Evolutionary conservation across 2,113 vertebrate genomes (phyloP), one percentile per base, ranked within the genome.

Genomic region (Noturus placidus): DNA sequence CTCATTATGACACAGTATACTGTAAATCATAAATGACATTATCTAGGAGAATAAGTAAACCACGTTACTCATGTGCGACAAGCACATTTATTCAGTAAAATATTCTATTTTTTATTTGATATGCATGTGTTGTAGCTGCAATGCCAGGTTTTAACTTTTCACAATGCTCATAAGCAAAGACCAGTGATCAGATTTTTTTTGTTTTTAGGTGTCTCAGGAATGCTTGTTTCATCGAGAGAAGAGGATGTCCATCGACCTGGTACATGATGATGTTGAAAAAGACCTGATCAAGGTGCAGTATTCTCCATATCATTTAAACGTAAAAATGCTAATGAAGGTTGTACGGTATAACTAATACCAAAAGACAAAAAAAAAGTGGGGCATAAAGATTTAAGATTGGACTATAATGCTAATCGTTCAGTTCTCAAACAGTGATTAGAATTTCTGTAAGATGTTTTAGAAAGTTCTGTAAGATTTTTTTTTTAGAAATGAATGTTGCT

Each of bases 221-320:
- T 99, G 97, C 91, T 91, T 99, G 61, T 97, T 97, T 92, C 96
- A 99, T 85, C 94, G 97, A 88, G 98, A 99, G 94, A 98, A 97
- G 93, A 95, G 98, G 89, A 97, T 98, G 95, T 96, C 96, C 77
- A 98, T 98, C 0, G 97, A 99, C 90, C 93, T 99, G 38, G 98
- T 99, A 4, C 96, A 96, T 0, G 97, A 99, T 0, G 94, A 95
- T 0, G 97, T 96, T 9, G 98, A 99, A 91, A 96, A 94, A 86
- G 94, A 97, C 80, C 95, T 99, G 17, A 91, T 98, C 27, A 96
- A 88, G 70, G 98, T 99, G 91, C 95, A 27, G 35, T 69, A 3
- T 33, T 33, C 11, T 19, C 20, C 14, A 3, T 1, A 61, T 86
- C 61, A 63, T 57, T 57, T 5, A 19, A 30, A 42, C 35, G 22